Evolutionary conservation across 2,113 vertebrate genomes (phyloP), one percentile per base, ranked within the genome.

Genomic region (Neopipo cinnamomea): DNA sequence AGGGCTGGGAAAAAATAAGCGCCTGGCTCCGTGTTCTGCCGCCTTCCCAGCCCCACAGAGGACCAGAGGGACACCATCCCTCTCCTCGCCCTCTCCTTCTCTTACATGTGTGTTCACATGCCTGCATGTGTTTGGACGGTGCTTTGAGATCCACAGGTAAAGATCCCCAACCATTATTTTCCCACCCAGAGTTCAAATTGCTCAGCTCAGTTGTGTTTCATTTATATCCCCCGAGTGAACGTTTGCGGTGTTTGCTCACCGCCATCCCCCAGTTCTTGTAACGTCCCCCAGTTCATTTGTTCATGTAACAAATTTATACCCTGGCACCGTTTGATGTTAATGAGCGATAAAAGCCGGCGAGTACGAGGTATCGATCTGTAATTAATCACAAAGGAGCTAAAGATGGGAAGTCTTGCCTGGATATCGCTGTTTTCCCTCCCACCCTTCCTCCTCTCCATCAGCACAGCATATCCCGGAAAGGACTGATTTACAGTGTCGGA

Each of bases 381-480:
- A 87, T 93, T 89, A 93, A 95, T 88, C 91, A 67, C 24, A 20
- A 63, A n/a, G 59, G 72, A 56, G 75, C 63, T n/a, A 20, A 75
- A 85, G 89, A 88, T 42, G 91, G 75, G 67, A 49, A 52, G 56
- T 33, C 76, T 47, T 49, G 74, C 52, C 44, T 33, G 85, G 50
- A 30, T 30, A 11, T 73, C 62, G 71, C 70, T 17, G 0, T 47
- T 88, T 85, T 44, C 47, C n/a, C 63, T 75, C 53, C 53, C 50
- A 37, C 12, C 91, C 84, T 90, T 86, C 83, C 52, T 94, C 28
- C 53, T 74, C 62, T 81, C 91, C 91, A 82, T 41, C 71, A n/a
- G 92, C 93, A 18, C 72, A 12, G 88, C 52, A 39, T 79, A 86
- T 92, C 93, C 94, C 33, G 46, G 90, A 88, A 91, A 86, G 65